Base-by-base conservation (phyloP, 2,797 vertebrate species). In the Xenentodon cancila region DNA sequence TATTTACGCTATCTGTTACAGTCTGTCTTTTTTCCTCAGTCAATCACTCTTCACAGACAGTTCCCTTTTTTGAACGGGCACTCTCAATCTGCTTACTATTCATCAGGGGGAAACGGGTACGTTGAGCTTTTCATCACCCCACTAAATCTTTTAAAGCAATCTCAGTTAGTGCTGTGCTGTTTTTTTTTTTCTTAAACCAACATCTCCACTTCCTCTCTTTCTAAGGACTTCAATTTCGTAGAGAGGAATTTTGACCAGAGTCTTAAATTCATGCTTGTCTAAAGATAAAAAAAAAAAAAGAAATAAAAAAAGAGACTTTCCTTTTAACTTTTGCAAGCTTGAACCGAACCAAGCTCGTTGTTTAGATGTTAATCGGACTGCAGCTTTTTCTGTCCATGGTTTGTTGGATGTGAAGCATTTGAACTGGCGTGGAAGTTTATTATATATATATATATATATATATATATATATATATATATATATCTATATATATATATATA, bases 21-120 rank as follows among this genome's bases (percentile, higher is more conserved):
- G 82, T 80, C 67, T 21, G 65, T 79, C 58, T 77, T 49, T 45
- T 53, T 63, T 42, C 63, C 66, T 71, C 58, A 51, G 69, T 84
- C 78, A 82, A 74, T 86, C 80, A 86, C 53, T 77, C 71, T 49
- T 81, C 75, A 45, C 45, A 30, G 75, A 74, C 53, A 60, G 64
- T 40, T 75, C 66, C 80, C 68, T 81, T 71, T 81, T 71, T 64
- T 68, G 52, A 84, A 82, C 59, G 25, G 74, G 27, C 69, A 68
- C 79, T 84, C 69, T 81, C 64, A 78, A 86, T 77, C 81, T 72
- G 74, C 79, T 85, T 77, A 82, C 66, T 78, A 86, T 90, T 86
- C 85, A 86, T 90, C 80, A 79, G 52, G 2, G 69, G 63, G 43
- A 84, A 83, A 73, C 42, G 17, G 65, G 85, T 62, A 86, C 25